A percentile compares a stretch with the other conserved stretches of the same genome.
phyloP scores from a whole-genome alignment of 2,797 vertebrate genomes.

The Myotis myotis region DNA sequence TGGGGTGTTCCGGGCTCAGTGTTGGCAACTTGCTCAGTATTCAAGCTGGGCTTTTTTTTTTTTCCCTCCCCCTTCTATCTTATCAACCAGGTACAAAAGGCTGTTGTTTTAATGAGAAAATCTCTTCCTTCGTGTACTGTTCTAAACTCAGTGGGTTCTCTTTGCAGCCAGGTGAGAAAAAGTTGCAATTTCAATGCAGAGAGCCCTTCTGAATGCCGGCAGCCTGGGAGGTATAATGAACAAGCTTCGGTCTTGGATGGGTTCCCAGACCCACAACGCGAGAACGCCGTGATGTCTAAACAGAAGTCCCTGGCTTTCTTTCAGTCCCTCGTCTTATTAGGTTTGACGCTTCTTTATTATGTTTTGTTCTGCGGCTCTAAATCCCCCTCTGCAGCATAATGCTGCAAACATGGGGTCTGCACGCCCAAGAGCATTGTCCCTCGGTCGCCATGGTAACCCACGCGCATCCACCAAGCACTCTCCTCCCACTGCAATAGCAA shows the following conservation, averaged over 20 bases:
- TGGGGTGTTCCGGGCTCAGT: constrained; percentile 64
- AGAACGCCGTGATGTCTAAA: constrained; percentile 76
- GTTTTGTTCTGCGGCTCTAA: constrained; percentile 77
- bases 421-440: constrained; percentile 58
- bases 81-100: constrained; percentile 78
- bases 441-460: constrained; percentile 79
- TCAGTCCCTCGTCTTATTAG: constrained; percentile 77
- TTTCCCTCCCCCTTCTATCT: constrained; percentile 16
- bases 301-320: constrained; percentile 82
- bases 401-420: constrained; percentile 76
- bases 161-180: constrained; percentile 82
- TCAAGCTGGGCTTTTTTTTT: constrained; percentile 70
- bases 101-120: constrained; percentile 78
- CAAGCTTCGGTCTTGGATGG: constrained; percentile 70
- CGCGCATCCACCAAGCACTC: constrained; percentile 70
- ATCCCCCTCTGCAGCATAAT: constrained; percentile 73
- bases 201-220: constrained; percentile 74
- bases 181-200: constrained; percentile 72
- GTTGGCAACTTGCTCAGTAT: constrained; percentile 77
- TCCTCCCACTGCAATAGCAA: constrained; percentile 47
- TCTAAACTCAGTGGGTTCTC: constrained; percentile 73
- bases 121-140: constrained; percentile 65
- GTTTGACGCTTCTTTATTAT: constrained; percentile 67
- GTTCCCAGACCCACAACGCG: constrained; percentile 78
- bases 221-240: constrained; percentile 78